A percentile compares a stretch with the other conserved stretches of the same genome.
Evolutionary conservation across 2,797 vertebrate species (phyloP).

Genomic region (Chiloscyllium punctatum): DNA sequence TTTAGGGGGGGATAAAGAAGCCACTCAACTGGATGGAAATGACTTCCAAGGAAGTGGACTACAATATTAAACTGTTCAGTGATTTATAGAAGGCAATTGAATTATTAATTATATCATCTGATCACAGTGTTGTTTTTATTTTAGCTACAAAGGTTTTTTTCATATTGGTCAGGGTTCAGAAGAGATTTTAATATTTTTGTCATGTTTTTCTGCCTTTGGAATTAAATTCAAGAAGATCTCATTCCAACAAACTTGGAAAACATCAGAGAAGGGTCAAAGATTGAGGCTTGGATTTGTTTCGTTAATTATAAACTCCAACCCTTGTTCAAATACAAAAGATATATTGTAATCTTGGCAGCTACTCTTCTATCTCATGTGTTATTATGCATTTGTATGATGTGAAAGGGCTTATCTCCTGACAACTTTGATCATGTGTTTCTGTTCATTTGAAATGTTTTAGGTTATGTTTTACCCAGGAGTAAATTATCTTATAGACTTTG

Average conservation of each 20-base stretch:
- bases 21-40: background rate
- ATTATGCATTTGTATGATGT: conserved; percentile 15
- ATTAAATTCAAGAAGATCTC: background rate
- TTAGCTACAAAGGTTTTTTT: background rate
- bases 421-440: conserved; percentile 4
- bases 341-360: background rate
- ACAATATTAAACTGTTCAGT: background rate
- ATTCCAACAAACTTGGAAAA: background rate
- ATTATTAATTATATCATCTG: background rate
- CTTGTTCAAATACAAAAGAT: background rate
- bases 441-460: background rate
- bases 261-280: background rate
- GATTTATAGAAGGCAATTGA: background rate
- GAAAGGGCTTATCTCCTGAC: background rate
- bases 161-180: background rate
- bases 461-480: background rate
- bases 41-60: background rate
- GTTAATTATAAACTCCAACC: background rate
- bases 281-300: background rate
- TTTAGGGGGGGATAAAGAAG: background rate
- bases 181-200: background rate
- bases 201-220: background rate
- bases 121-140: background rate
- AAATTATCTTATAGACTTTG: background rate
- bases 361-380: background rate